Conservation (phyloP, 2,797 vertebrate genomes). For the Emys orbicularis region DNA sequence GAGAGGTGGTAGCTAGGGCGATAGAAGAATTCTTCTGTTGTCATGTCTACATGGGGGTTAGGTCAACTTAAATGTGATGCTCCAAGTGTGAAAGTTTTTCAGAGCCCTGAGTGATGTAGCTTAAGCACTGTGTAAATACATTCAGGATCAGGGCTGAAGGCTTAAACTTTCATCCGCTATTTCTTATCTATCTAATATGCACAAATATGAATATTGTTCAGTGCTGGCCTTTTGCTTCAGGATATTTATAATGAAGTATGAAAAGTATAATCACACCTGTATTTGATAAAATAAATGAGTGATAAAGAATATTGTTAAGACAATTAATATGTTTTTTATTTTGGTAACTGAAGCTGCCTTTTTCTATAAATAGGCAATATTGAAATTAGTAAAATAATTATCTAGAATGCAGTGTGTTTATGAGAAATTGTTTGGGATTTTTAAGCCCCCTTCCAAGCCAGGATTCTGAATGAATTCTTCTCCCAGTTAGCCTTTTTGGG, state of each 20-base stretch:
- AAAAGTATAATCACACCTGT: not conserved
- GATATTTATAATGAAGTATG: not conserved
- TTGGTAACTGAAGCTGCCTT: not conserved
- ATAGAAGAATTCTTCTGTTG: not conserved
- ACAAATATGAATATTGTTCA: not conserved
- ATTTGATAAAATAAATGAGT: not conserved
- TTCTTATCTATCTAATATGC: not conserved
- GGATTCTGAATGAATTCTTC: not conserved
- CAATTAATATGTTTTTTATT: not conserved
- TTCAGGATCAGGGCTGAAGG: not conserved
- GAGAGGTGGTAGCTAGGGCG: not conserved
- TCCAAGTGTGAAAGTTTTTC: not conserved
- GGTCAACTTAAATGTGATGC: not conserved
- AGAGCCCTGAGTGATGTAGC: not conserved
- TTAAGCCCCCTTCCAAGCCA: not conserved
- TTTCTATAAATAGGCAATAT: not conserved
- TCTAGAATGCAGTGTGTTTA: not conserved
- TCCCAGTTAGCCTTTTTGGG: not conserved
- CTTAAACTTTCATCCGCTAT: not conserved
- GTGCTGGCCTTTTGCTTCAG: not conserved
- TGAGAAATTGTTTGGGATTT: not conserved
- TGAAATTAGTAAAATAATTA: not conserved
- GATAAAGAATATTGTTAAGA: not conserved
- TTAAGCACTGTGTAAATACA: not conserved
- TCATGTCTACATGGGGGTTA: not conserved